phyloP scores from a whole-genome alignment of 1,140 invertebrate species.

The Apis florea region DNA sequence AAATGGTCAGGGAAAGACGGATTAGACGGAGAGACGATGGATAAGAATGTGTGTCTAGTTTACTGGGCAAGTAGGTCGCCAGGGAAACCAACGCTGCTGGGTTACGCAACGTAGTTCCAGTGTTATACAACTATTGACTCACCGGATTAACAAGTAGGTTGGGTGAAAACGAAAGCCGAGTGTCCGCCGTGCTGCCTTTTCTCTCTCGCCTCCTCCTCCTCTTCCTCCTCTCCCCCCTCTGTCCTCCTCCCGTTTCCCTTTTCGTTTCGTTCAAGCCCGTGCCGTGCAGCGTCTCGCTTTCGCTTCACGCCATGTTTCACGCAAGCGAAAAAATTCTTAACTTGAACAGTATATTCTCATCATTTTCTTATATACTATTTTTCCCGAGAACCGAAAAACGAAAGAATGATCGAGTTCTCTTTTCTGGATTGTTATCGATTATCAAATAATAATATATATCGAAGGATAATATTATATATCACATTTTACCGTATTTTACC shows the following conservation, averaged over 20 bases:
- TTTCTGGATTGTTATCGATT: conserved; percentile 13
- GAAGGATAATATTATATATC: conserved; percentile 34
- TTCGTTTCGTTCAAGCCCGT: conserved; percentile 19
- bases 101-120: conserved; percentile 79
- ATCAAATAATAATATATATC: neutral
- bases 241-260: conserved; percentile 24
- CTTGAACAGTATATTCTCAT: neutral
- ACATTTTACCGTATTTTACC: neutral
- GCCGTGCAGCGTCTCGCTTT: neutral
- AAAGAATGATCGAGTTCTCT: neutral
- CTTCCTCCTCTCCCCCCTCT: no score
- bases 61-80: conserved; percentile 82
- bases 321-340: neutral
- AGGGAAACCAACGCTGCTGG: conserved; percentile 73
- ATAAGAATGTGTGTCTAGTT: conserved; percentile 83
- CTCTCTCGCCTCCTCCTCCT: conserved; percentile 7
- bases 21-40: conserved; percentile 63
- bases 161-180: conserved; percentile 79
- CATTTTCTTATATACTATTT: neutral
- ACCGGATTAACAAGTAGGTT: conserved; percentile 80
- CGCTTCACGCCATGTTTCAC: neutral
- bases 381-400: neutral
- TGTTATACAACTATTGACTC: conserved; percentile 81
- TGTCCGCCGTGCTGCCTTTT: conserved; percentile 37
- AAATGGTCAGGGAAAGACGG: conserved; percentile 58